Evolutionary conservation across 2,797 vertebrate genomes (phyloP), one percentile per base, ranked within the genome.

Genomic region (Acrossocheilus fasciatus): DNA sequence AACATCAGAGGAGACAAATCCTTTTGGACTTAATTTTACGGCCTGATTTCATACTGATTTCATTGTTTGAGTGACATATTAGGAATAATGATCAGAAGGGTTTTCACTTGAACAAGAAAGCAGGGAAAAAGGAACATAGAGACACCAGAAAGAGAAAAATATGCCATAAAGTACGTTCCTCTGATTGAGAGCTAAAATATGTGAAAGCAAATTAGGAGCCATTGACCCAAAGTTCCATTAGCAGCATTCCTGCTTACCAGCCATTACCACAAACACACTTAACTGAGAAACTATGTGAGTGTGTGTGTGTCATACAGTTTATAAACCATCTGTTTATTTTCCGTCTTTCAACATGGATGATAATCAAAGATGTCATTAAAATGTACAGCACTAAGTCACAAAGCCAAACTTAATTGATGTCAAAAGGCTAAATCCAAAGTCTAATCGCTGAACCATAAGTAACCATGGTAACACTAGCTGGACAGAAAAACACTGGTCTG

Each of bases 361-460:
- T 57, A 43, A 84, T 54, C 47, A 84, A 84, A 77, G 72, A 69
- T 17, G 62, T 84, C 74, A 54, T 84, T 84, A 84, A 84, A 66
- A 76, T 84, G 43, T 76, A 52, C 74, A 78, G 62, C 83, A 43
- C 47, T 47, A 45, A 54, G 54, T 81, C 39, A 59, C 83, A 70
- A 70, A 88, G 79, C 83, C 70, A 26, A 81, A 81, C 17, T 57
- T 75, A 80, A 88, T 47, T 62, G 77, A 81, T 69, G 73, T 85
- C 70, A 82, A 82, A 50, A 50, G 78, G 23, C 10, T 50, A 88
- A 77, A 76, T 45, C 81, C 23, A 66, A 74, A 57, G 39, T 85
- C 70, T 84, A 85, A 81, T 85, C 59, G 50, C 17, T 54, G 64
- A 76, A 81, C 52, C 47, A 17, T 59, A 45, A 69, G 52, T 72